Evolutionary conservation across 1,140 invertebrate genomes (phyloP).

Genomic region (Drosophila orosa): DNA sequence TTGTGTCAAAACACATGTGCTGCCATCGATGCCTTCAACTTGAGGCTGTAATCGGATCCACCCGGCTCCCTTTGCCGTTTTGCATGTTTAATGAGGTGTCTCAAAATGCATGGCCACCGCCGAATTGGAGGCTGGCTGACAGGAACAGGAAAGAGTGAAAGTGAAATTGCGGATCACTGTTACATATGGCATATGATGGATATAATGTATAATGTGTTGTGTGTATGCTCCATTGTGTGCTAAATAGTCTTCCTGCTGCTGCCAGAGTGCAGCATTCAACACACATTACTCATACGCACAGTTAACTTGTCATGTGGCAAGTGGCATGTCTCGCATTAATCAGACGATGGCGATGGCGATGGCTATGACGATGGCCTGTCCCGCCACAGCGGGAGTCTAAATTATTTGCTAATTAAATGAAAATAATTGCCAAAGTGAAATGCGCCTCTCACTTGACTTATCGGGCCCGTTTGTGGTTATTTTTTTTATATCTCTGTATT

Average conservation of each 20-base stretch:
- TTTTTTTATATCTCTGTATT: slow-evolving; percentile 5
- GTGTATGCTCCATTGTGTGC: slow-evolving; percentile 72
- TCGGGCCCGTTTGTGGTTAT: slow-evolving; percentile 1
- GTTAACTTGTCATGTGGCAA: slow-evolving; percentile 62
- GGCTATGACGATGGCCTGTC: slow-evolving; percentile 14
- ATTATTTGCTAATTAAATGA: slow-evolving; percentile 71
- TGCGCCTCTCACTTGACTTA: slow-evolving; percentile 28
- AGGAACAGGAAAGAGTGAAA: slow-evolving; percentile 68
- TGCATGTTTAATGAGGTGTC: slow-evolving; percentile 77
- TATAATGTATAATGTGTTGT: slow-evolving; percentile 10
- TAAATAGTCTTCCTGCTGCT: slow-evolving; percentile 74
- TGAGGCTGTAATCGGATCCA: slow-evolving; percentile 39
- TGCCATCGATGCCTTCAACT: slow-evolving; percentile 39
- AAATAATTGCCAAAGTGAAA: slow-evolving; percentile 73
- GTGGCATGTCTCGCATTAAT: slow-evolving; percentile 25
- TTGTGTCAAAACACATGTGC: slow-evolving; percentile 56
- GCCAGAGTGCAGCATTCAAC: slow-evolving; percentile 32
- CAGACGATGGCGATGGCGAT: slow-evolving; percentile 13
- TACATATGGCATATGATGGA: slow-evolving; percentile 26
- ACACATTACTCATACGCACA: slow-evolving; percentile 77
- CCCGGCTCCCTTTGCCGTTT: slow-evolving; percentile 26
- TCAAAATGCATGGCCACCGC: slow-evolving; percentile 60
- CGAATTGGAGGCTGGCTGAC: slow-evolving; percentile 42
- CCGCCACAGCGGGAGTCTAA: slow-evolving; percentile 29
- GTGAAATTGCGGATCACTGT: slow-evolving; percentile 74